Conservation (phyloP, 2,888 invertebrate genomes). For the Eristalis pertinax region DNA sequence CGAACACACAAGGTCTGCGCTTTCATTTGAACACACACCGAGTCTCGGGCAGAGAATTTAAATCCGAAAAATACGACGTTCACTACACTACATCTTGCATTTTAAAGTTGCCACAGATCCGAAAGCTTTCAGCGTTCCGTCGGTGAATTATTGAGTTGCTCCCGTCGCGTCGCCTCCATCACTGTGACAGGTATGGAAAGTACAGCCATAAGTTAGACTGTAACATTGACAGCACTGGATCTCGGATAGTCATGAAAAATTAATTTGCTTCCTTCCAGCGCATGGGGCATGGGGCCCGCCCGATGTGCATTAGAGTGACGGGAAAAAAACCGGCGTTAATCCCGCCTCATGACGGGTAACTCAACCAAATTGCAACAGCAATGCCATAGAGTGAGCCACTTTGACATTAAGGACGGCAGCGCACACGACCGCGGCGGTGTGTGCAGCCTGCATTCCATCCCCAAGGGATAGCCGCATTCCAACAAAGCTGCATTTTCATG, state of each 20-base stretch:
- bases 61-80: neutral
- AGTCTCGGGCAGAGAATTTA: neutral
- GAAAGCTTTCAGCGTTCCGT: neutral
- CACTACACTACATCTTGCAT: neutral
- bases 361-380: neutral
- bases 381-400: conserved; percentile 37
- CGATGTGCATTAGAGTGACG: neutral
- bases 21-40: too few species aligned
- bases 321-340: conserved; percentile 16
- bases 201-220: neutral
- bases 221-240: conserved; percentile 25
- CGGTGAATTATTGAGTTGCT: neutral
- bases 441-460: neutral
- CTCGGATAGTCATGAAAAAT: conserved; percentile 40
- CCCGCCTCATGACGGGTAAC: conserved; percentile 5
- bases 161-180: neutral
- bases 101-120: neutral
- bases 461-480: neutral
- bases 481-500: conserved; percentile 17
- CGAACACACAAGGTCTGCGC: too few species aligned
- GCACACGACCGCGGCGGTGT: neutral
- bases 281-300: neutral
- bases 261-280: conserved; percentile 17
- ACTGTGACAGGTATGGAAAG: neutral
- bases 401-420: conserved; percentile 23